A percentile compares a stretch with the other conserved stretches of the same genome.
phyloP scores from a whole-genome alignment of 2,113 vertebrate species.

The Rhabdornis inornatus region DNA sequence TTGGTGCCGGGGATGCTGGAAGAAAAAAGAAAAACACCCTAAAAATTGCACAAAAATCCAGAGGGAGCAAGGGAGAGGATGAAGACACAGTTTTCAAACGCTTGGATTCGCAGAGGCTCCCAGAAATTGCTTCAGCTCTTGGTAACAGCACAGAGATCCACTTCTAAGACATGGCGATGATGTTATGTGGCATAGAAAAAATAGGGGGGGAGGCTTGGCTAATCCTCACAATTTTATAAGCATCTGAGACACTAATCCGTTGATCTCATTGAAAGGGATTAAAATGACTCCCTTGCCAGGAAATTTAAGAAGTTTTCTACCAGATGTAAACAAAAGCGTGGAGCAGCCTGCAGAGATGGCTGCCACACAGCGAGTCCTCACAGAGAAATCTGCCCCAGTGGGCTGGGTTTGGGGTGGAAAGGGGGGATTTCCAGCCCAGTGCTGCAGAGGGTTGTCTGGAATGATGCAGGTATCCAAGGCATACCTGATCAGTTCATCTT shows the following conservation, averaged over 20 bases:
- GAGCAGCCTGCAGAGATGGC: neutral
- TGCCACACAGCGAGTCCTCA: neutral
- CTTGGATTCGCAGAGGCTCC: neutral
- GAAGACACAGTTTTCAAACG: neutral
- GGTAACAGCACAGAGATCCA: neutral
- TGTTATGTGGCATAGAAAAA: neutral
- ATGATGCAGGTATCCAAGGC: neutral
- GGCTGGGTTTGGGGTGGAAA: neutral
- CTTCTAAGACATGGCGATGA: neutral
- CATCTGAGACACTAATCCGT: constrained; percentile 57
- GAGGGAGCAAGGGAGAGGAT: neutral
- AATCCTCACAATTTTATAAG: constrained; percentile 67
- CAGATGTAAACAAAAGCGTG: constrained; percentile 10
- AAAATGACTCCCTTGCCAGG: constrained; percentile 28
- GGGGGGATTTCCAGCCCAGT: neutral
- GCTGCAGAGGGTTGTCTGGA: neutral
- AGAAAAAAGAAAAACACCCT: constrained; percentile 13
- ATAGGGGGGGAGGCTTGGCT: neutral
- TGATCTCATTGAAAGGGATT: constrained; percentile 66
- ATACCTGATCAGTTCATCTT: neutral
- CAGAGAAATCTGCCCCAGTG: neutral
- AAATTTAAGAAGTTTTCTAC: constrained; percentile 30
- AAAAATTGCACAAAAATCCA: constrained; percentile 16
- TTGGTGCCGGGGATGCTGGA: constrained; percentile 23
- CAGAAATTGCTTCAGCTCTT: neutral